Conservation (phyloP, 1,140 invertebrate genomes). For the Telenomus remus region DNA sequence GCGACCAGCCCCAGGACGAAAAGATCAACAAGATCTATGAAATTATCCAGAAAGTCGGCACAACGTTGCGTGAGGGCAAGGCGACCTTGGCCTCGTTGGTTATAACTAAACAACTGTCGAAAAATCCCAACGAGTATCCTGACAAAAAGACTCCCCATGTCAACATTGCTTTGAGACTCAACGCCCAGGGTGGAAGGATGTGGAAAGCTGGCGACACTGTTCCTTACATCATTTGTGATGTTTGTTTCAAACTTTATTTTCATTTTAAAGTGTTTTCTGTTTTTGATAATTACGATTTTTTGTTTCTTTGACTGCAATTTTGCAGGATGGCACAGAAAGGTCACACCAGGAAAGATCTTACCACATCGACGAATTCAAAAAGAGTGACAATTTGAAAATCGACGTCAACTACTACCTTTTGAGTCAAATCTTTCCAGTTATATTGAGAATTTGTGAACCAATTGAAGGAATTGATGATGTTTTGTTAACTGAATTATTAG, state of each 20-base stretch:
- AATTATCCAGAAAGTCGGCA: constrained; percentile 78
- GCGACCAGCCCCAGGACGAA: constrained; percentile 85
- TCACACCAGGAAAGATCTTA: constrained; percentile 94
- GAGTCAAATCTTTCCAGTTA: constrained; percentile 95
- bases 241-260: constrained; percentile 62
- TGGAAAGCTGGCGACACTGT: constrained; percentile 96
- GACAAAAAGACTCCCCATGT: constrained; percentile 94
- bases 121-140: constrained; percentile 94
- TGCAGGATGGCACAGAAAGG: constrained; percentile 84
- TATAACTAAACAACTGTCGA: constrained; percentile 97
- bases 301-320: neutral
- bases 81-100: constrained; percentile 83
- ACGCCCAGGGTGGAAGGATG: constrained; percentile 85
- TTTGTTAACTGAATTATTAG: constrained; percentile 92
- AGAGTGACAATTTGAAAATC: constrained; percentile 81
- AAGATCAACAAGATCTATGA: constrained; percentile 89
- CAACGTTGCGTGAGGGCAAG: constrained; percentile 80
- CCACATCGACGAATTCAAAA: constrained; percentile 92
- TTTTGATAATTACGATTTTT: too few species aligned
- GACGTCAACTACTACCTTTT: constrained; percentile 90
- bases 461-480: constrained; percentile 95
- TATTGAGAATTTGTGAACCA: constrained; percentile 94
- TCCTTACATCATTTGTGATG: constrained; percentile 95
- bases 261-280: too few species aligned
- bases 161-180: constrained; percentile 91